Evolutionary conservation across 1,140 invertebrate species (phyloP).

Genomic region (Hesperophylax magnus): DNA sequence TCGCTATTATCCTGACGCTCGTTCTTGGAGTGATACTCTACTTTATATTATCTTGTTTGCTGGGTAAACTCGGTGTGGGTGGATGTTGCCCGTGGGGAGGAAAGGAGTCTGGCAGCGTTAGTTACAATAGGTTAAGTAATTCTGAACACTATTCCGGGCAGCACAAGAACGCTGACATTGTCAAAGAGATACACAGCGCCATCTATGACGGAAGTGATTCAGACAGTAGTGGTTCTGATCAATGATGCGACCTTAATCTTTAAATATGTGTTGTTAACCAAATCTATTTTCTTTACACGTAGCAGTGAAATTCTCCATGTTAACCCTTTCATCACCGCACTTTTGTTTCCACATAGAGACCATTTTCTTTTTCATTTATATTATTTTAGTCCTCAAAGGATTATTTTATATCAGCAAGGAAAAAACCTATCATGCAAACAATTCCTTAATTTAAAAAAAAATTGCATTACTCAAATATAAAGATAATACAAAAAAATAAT

Average conservation of each 20-base stretch:
- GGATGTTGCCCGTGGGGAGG: not conserved
- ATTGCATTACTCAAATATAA: no score
- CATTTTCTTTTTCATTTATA: no score
- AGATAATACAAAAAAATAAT: no score
- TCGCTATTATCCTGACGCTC: conserved; percentile 55
- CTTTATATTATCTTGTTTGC: conserved; percentile 41
- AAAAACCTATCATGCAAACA: no score
- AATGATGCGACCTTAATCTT: not conserved
- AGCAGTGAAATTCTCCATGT: not conserved
- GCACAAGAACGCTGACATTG: conserved; percentile 37
- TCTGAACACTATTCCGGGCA: not conserved
- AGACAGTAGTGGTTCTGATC: conserved; percentile 32
- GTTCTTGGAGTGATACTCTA: conserved; percentile 39
- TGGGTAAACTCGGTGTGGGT: conserved; percentile 22
- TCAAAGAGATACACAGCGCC: conserved; percentile 48
- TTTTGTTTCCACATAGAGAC: no score
- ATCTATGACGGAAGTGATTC: conserved; percentile 51
- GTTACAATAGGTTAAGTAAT: conserved; percentile 52
- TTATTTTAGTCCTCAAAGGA: no score
- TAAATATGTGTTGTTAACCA: conserved; percentile 17
- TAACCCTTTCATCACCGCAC: no score
- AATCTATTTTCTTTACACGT: not conserved
- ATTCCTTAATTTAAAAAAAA: no score
- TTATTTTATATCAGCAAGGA: no score
- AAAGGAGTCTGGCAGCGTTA: conserved; percentile 2